Evolutionary conservation across 1,140 invertebrate species (phyloP), one percentile per base, ranked within the genome.

Genomic region (Pissodes strobi): DNA sequence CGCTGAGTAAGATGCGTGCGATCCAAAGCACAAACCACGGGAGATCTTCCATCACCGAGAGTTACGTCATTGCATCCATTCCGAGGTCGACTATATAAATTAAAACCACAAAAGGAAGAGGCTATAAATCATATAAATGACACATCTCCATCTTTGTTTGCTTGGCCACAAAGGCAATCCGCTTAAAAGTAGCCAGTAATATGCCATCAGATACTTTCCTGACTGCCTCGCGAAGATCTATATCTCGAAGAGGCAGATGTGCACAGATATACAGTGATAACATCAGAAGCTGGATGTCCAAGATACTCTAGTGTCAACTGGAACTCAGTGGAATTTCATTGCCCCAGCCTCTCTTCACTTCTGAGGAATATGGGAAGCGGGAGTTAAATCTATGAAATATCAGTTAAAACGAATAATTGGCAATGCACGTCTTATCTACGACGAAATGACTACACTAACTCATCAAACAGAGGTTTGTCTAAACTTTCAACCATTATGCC

Each of bases 311-410:
- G n/a, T n/a, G n/a, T n/a, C n/a, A n/a, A n/a, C n/a, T 49, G 73
- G 68, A 0, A 64, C 59, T 0, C 27, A 34, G 10, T 64, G 51
- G 52, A 34, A 56, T 17, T 64, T 64, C 43, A 64, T 64, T 22
- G 10, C 45, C 1, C 74, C 81, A 25, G 15, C 39, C 4, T 71
- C 77, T 17, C 74, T 76, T 2, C 74, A 81, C 70, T 79, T 81
- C 58, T 79, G 79, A 21, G 79, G 79, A 10, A 17, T 66, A 30
- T 79, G 76, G 72, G 82, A 82, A 66, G 56, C 72, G 1, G 73
- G 67, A 2, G 73, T 82, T 0, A 78, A 78, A 67, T 67, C 64
- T 18, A 65, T 75, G 3, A 82, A 82, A 63, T 62, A 65, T 30
- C 78, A 79, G 63, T 57, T 79, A 6, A 51, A 69, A 27, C 64